Evolutionary conservation across 2,888 invertebrate species (phyloP).

Genomic region (Eudemis profundana): DNA sequence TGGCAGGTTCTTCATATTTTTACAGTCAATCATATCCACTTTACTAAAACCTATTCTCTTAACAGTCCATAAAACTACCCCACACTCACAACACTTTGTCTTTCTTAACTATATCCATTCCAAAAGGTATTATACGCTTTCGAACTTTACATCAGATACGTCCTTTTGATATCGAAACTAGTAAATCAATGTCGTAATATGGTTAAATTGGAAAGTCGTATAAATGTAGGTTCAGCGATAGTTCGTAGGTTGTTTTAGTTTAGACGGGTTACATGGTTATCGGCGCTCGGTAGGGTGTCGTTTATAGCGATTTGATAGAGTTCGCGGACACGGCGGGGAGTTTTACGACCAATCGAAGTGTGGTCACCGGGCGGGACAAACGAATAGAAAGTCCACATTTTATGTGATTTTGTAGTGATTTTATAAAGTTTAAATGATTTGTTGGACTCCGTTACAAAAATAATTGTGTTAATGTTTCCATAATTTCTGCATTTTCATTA

Average conservation of each 20-base stretch:
- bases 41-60: conserved; percentile 12
- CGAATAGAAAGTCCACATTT: conserved; percentile 1
- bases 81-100: conserved; percentile 9
- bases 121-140: not conserved
- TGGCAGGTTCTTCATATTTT: not conserved
- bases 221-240: not conserved
- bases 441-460: too few relatives aligned
- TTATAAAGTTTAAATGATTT: too few relatives aligned
- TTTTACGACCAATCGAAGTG: conserved; percentile 32
- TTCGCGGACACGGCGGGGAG: conserved; percentile 13
- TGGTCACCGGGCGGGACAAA: conserved; percentile 21
- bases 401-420: not conserved
- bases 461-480: too few relatives aligned
- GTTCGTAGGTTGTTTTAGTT: not conserved
- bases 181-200: conserved; percentile 25
- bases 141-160: not conserved
- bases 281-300: conserved; percentile 30
- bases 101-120: not conserved
- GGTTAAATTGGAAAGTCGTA: conserved; percentile 6
- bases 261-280: not conserved
- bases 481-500: too few relatives aligned
- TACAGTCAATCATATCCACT: conserved; percentile 21
- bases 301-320: conserved; percentile 37
- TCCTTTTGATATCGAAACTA: conserved; percentile 6
- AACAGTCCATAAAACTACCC: conserved; percentile 27